Evolutionary conservation across 2,888 invertebrate genomes (phyloP), one percentile per base, ranked within the genome.

Genomic region (Exephanes ischioxanthus): DNA sequence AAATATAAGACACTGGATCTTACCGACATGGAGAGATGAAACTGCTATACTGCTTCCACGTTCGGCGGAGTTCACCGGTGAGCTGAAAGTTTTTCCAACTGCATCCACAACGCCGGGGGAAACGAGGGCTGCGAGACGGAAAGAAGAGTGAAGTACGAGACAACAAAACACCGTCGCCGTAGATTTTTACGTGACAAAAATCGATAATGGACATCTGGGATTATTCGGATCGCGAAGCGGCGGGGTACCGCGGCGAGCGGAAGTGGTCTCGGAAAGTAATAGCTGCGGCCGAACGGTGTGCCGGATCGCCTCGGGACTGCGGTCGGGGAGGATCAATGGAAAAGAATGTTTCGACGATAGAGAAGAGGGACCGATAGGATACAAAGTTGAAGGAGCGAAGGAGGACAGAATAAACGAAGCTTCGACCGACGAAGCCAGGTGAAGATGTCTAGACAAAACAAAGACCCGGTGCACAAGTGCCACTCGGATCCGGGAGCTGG

Each of bases 381-480:
- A 66, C 33, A n/a, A 70, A 63, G 63, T 33, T 33, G 45, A 30
- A 53, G 41, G 37, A 53, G 14, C n/a, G 37, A 51, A 26, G 67
- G 14, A 45, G 72, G 53, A 19, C n/a, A 73, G 22, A 77, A 63
- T 51, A 72, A 61, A 53, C 26, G 79, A 45, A 45, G 51, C 73
- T 70, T 63, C 16, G 80, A 6, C 61, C 45, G 72, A 80, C 78
- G 83, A 83, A 87, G 84, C 82, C 84, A 83, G 86, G 78, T 77
- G 86, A 88, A 86, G 80, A 93, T 93, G 93, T 92, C 93, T 88
- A 92, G 91, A 88, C 92, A 91, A 89, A 89, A 86, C 87, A 96
- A 96, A 93, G 96, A 96, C 94, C 94, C 96, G 91, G 96, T 96
- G 88, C 96, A 96, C 90, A 96, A 96, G 94, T 96, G 96, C 92